Conservation (phyloP, 2,888 invertebrate genomes). For the Sclerodermus sp. region DNA sequence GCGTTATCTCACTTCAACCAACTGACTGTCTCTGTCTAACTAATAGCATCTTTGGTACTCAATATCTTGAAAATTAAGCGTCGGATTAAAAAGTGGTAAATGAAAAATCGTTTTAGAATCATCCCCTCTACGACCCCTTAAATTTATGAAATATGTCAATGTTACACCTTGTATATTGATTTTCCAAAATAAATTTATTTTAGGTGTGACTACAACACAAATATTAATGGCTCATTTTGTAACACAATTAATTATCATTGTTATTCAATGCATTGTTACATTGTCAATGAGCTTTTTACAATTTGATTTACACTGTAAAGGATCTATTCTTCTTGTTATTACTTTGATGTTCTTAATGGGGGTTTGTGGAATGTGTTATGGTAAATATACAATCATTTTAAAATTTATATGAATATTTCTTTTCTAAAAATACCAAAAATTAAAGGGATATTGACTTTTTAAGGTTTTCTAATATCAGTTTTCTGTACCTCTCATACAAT, state of each 20-base stretch:
- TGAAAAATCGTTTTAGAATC: too few species aligned
- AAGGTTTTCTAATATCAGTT: slow-evolving; percentile 80
- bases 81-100: too few species aligned
- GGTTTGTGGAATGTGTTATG: slow-evolving; percentile 83
- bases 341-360: slow-evolving; percentile 72
- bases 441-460: slow-evolving; percentile 18
- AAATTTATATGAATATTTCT: slow-evolving; percentile 2
- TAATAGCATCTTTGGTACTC: too few species aligned
- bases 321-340: slow-evolving; percentile 66
- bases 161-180: too few species aligned
- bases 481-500: slow-evolving; percentile 76
- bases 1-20: too few species aligned
- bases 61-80: too few species aligned
- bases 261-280: slow-evolving; percentile 69
- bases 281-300: slow-evolving; percentile 66
- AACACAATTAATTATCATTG: slow-evolving; percentile 73
- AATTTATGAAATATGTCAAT: too few species aligned
- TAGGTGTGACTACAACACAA: slow-evolving; percentile 75
- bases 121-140: too few species aligned
- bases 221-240: slow-evolving; percentile 80
- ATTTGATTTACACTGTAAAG: slow-evolving; percentile 66
- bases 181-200: background rate
- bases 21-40: too few species aligned
- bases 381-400: slow-evolving; percentile 55
- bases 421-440: background rate